Evolutionary conservation across 2,113 vertebrate species (phyloP).

Genomic region (Boleophthalmus pectinirostris): DNA sequence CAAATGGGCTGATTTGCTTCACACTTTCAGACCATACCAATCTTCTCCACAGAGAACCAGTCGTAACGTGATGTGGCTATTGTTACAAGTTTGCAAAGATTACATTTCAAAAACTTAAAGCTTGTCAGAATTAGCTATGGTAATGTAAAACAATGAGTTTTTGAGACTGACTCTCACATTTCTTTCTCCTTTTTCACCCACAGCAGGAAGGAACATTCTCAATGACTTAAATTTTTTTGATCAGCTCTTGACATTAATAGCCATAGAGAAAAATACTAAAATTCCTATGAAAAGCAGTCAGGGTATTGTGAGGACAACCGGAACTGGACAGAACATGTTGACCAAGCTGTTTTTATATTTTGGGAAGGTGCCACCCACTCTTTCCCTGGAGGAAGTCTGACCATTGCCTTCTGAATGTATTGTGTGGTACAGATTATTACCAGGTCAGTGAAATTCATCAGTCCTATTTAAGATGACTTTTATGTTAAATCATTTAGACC

Average conservation of each 20-base stretch:
- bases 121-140: no score
- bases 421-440: background rate
- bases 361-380: background rate
- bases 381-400: background rate
- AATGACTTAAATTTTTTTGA: background rate
- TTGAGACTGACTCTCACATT: background rate
- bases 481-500: background rate
- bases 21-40: no score
- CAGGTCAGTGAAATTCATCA: slow-evolving; percentile 7
- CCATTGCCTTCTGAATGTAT: background rate
- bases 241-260: background rate
- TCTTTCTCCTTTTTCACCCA: background rate
- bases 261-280: background rate
- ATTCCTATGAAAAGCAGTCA: background rate
- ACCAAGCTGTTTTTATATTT: slow-evolving; percentile 1
- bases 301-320: background rate
- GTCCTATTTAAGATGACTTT: background rate
- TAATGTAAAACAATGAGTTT: no score
- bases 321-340: background rate
- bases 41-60: no score
- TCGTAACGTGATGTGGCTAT: no score
- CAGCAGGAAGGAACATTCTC: background rate
- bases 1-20: no score
- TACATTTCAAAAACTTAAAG: no score
- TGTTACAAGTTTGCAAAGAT: no score